These are phyloP conservation scores for Sinotaia quadrata DNA, from an alignment of 2,888 invertebrate species.

Conservation along the genomic window DNA sequence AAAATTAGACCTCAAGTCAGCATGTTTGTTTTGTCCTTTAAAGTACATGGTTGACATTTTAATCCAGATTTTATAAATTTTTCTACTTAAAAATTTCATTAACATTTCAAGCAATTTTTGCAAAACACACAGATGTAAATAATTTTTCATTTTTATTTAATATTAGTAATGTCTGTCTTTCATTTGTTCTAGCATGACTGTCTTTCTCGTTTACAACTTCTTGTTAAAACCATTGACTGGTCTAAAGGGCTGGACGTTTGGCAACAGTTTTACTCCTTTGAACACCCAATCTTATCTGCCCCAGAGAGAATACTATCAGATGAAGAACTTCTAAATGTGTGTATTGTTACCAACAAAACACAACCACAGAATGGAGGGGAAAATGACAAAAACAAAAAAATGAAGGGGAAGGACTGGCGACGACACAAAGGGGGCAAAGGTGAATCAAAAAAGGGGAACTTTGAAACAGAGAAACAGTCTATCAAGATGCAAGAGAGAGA, in stretches of 20 bases:
- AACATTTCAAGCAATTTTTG: no score
- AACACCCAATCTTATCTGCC: constrained; percentile 45
- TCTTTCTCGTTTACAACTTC: constrained; percentile 55
- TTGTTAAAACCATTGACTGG: constrained; percentile 69
- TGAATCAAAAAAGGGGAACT: no score
- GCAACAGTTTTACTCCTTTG: constrained; percentile 62
- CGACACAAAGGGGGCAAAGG: not conserved
- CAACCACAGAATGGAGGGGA: constrained; percentile 1
- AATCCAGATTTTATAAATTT: no score
- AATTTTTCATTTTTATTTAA: no score
- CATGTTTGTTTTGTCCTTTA: no score
- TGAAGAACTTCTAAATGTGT: constrained; percentile 32
- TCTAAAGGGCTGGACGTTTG: constrained; percentile 67
- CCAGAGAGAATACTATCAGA: constrained; percentile 45
- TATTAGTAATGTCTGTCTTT: no score
- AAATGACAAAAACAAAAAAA: not conserved
- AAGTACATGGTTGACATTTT: no score
- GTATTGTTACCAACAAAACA: constrained; percentile 15
- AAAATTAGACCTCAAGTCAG: no score
- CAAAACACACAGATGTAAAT: no score
- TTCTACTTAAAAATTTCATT: no score
- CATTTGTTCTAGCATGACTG: constrained; percentile 58
- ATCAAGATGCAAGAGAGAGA: no score
- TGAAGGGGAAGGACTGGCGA: not conserved
- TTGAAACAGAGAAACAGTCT: no score